These are phyloP conservation scores for Siphamia tubifer DNA, from an alignment of 2,113 vertebrate species.

Conservation along the genomic window DNA sequence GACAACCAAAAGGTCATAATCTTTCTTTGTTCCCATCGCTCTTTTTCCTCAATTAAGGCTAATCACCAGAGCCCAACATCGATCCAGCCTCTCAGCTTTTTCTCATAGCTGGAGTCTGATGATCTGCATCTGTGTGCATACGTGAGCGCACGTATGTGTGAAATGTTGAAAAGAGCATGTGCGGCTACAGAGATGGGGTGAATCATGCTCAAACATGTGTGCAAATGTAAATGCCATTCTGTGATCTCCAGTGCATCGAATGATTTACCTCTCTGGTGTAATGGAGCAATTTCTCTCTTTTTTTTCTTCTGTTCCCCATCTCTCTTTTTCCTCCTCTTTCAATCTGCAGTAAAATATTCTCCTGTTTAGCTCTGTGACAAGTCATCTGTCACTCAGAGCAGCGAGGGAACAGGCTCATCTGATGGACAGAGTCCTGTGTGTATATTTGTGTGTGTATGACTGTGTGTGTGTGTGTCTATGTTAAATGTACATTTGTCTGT, in stretches of 20 bases:
- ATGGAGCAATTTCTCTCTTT: slow-evolving; percentile 73
- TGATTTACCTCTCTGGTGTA: slow-evolving; percentile 79
- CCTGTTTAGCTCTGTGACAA: slow-evolving; percentile 72
- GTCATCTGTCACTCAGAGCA: slow-evolving; percentile 77
- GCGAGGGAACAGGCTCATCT: slow-evolving; percentile 44
- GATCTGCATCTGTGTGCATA: slow-evolving; percentile 4
- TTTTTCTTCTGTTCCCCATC: slow-evolving; percentile 30
- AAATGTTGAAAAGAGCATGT: slow-evolving; percentile 6
- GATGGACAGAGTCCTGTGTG: slow-evolving; percentile 39
- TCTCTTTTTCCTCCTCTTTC: slow-evolving; percentile 54
- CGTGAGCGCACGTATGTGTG: slow-evolving; percentile 4
- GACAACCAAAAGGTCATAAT: slow-evolving; percentile 79
- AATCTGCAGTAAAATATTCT: slow-evolving; percentile 74
- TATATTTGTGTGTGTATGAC: slow-evolving; percentile 6
- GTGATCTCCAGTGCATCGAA: slow-evolving; percentile 64
- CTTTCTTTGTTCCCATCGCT: slow-evolving; percentile 76
- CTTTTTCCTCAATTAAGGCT: slow-evolving; percentile 77
- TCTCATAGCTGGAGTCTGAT: slow-evolving; percentile 68
- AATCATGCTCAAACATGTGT: slow-evolving; percentile 47
- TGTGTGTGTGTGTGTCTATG: neutral
- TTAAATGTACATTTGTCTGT: too few species aligned
- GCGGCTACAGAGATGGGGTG: slow-evolving; percentile 3
- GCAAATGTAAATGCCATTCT: slow-evolving; percentile 65
- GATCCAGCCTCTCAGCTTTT: slow-evolving; percentile 72
- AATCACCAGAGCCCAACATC: slow-evolving; percentile 76